phyloP scores from a whole-genome alignment of 2,888 invertebrate species.

The Acanthosepion esculentum region DNA sequence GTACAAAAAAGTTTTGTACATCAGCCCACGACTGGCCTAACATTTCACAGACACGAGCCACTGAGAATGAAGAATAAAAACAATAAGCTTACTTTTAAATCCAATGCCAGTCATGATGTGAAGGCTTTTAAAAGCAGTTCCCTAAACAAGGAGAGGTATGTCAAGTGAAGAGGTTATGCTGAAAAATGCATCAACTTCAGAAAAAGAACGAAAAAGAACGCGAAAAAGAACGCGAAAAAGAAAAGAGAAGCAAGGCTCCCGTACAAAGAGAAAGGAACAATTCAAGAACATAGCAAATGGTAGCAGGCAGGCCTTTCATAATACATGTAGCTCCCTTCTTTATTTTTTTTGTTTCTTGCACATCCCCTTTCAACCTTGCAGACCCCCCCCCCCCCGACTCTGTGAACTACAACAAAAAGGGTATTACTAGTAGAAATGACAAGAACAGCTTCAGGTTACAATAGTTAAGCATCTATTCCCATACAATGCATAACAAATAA shows the following conservation, averaged over 20 bases:
- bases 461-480: neutral
- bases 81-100: neutral
- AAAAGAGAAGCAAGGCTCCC: neutral
- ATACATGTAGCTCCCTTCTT: neutral
- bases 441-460: conserved; percentile 3
- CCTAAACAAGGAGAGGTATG: neutral
- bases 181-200: conserved; percentile 18
- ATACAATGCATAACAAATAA: neutral
- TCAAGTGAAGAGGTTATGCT: neutral
- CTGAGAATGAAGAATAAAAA: neutral
- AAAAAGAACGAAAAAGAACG: neutral
- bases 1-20: neutral
- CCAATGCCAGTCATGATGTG: neutral
- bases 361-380: neutral
- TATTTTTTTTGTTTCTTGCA: neutral
- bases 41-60: neutral
- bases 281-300: neutral
- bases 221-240: too few relatives aligned
- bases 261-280: neutral
- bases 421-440: neutral
- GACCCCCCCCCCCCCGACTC: neutral
- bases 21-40: neutral
- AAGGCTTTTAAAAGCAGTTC: neutral
- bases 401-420: neutral
- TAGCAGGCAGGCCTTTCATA: conserved; percentile 34